Evolutionary conservation across 2,797 vertebrate species (phyloP), one percentile per base, ranked within the genome.

Genomic region (Phoeniculus purpureus): DNA sequence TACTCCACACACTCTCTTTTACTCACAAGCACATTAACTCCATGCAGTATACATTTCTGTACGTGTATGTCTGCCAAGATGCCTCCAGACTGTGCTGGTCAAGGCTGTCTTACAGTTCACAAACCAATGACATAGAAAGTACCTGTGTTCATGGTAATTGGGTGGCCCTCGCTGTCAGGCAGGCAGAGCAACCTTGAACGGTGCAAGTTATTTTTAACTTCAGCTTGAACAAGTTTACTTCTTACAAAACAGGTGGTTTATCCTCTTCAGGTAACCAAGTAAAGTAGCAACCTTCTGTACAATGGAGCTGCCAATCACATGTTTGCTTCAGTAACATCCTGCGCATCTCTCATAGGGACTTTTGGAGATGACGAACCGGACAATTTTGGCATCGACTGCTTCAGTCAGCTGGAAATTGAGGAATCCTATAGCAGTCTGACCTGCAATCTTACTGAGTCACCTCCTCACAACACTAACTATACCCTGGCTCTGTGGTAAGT

Each of bases 401-500:
- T 97, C 50, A 96, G 96, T 68, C 97, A 97, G 86, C 51, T 97
- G 71, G 96, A 96, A 70, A 94, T 95, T 50, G 25, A 89, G 18
- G 91, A 95, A 43, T 80, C 59, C 51, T 88, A 95, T 8, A 96
- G 96, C 85, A 92, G 89, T 15, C 79, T 98, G 78, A 97, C 92
- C 54, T 98, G 97, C 89, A 90, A 90, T 56, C 94, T 97, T 54
- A 94, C 96, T 0, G 96, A 97, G 52, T 34, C 85, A 12, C 80
- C 94, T 17, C 19, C 92, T 93, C 96, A 96, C 54, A 95, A 93
- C 76, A 95, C 96, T 79, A 89, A 94, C 55, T 87, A 96, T 65
- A 85, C 76, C 27, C 50, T 98, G 61, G 61, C 94, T 58, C 72
- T 97, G 62, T 96, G 96, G 97, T 98, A 95, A 97, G 97, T 59